Evolutionary conservation across 2,797 vertebrate species (phyloP).

Genomic region (Pangasius mekongensis): DNA sequence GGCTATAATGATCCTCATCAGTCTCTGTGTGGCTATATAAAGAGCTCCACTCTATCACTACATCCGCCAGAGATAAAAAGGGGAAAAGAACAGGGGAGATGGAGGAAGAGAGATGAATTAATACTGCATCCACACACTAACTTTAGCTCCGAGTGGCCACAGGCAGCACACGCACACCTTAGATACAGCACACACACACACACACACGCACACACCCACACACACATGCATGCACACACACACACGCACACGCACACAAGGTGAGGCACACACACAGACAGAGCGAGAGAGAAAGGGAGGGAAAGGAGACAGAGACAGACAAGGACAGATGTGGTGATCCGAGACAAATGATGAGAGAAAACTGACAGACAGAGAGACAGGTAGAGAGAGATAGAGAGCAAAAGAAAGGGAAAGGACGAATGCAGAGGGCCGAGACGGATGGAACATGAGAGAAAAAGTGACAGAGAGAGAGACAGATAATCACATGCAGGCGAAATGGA

Average conservation of each 20-base stretch:
- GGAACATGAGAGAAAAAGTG: constrained; percentile 31
- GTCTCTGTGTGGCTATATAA: constrained; percentile 71
- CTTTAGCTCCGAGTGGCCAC: constrained; percentile 44
- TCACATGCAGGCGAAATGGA: constrained; percentile 8
- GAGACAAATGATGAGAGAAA: constrained; percentile 26
- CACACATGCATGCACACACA: neutral
- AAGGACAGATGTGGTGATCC: constrained; percentile 23
- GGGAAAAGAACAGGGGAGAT: constrained; percentile 52
- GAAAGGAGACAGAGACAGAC: neutral
- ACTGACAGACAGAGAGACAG: neutral
- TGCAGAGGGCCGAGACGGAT: neutral
- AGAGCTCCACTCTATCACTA: constrained; percentile 73
- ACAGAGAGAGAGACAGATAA: constrained; percentile 4
- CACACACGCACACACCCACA: neutral
- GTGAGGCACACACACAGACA: neutral
- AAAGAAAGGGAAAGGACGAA: constrained; percentile 5
- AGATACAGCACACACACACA: neutral
- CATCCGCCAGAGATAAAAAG: constrained; percentile 31
- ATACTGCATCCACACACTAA: constrained; percentile 52
- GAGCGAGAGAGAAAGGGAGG: neutral
- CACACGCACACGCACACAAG: neutral
- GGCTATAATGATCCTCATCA: constrained; percentile 69
- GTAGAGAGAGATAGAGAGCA: neutral
- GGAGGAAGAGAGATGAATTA: constrained; percentile 60
- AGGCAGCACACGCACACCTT: constrained; percentile 37